Evolutionary conservation across 1,140 invertebrate species (phyloP), one percentile per base, ranked within the genome.

Genomic region (Hestina assimilis): DNA sequence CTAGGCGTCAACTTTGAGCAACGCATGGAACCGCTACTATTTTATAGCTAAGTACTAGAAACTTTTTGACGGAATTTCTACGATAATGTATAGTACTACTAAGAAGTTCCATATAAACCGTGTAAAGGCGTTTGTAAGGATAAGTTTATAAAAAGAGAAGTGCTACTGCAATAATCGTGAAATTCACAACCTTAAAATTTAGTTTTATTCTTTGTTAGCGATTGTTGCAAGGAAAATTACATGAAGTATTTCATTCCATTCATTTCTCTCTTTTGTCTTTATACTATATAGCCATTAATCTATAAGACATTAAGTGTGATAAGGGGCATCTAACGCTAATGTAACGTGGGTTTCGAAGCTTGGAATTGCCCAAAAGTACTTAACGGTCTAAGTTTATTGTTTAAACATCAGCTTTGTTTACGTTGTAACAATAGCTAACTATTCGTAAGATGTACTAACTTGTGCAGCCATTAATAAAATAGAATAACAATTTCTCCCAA

Each of bases 331-430:
- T 40, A 23, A 38, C 31, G 29, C 47, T 35, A 40, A 55, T 40
- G 33, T 51, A 33, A 26, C 14, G 11, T 40, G 14, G 12, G 29
- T 28, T 45, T 5, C 23, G 17, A 54, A 54, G 51, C 15, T 35
- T 47, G 15, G 17, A 47, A 31, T n/a, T 11, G 9, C 47, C 14
- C 17, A n/a, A 38, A 50, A 35, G 29, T 38, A 24, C 31, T 55
- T 55, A 55, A 23, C 14, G 31, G 20, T 17, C 5, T 8, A 47
- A 55, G 33, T 29, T 55, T 54, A 54, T 54, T 47, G 43, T 47
- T 47, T 41, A 55, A 55, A 47, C 14, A 46, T 55, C 26, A 26
- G 26, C 42, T 55, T 46, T 31, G 28, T 21, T 9, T 47, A 20
- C 28, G 40, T 9, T 15, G 33, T 19, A 40, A 55, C 17, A 31